A percentile compares a stretch with the other conserved stretches of the same genome.
phyloP scores from a whole-genome alignment of 2,113 vertebrate genomes.

The Chroicocephalus ridibundus region DNA sequence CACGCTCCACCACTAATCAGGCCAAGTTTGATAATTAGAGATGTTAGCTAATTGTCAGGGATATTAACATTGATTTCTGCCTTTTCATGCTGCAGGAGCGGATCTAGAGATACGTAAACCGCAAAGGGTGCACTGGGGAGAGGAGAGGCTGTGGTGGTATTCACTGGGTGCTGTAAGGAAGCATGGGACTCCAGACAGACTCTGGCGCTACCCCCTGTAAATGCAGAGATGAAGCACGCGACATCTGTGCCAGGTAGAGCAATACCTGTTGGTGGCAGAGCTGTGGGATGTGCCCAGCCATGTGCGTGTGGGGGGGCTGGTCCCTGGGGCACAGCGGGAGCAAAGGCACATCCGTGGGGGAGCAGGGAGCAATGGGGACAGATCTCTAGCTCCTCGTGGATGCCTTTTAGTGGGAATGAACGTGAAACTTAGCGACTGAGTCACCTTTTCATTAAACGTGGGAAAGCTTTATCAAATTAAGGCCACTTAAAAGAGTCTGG shows the following conservation, averaged over 20 bases:
- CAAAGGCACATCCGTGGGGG: rapidly evolving
- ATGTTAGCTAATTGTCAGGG: constrained; percentile 72
- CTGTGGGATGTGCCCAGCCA: background rate
- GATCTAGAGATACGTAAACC: background rate
- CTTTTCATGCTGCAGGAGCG: constrained; percentile 24
- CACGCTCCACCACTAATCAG: background rate
- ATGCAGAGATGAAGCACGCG: rapidly evolving
- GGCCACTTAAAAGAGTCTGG: constrained; percentile 12
- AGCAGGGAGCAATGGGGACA: background rate
- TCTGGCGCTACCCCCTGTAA: background rate
- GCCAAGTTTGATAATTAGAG: constrained; percentile 64
- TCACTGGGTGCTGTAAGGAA: background rate
- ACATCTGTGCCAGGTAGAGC: background rate
- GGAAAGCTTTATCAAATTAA: constrained; percentile 54
- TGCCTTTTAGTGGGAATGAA: background rate
- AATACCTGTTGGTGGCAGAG: background rate
- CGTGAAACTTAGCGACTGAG: background rate
- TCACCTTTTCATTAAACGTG: constrained; percentile 1
- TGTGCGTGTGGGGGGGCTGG: background rate
- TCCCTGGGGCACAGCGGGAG: background rate
- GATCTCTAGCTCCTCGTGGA: rapidly evolving
- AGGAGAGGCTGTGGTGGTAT: background rate
- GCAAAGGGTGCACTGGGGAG: rapidly evolving
- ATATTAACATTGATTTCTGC: constrained; percentile 71
- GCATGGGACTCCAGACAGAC: background rate